These are phyloP conservation scores for Zeuzera pyrina DNA, from an alignment of 2,888 invertebrate genomes.

Conservation along the genomic window DNA sequence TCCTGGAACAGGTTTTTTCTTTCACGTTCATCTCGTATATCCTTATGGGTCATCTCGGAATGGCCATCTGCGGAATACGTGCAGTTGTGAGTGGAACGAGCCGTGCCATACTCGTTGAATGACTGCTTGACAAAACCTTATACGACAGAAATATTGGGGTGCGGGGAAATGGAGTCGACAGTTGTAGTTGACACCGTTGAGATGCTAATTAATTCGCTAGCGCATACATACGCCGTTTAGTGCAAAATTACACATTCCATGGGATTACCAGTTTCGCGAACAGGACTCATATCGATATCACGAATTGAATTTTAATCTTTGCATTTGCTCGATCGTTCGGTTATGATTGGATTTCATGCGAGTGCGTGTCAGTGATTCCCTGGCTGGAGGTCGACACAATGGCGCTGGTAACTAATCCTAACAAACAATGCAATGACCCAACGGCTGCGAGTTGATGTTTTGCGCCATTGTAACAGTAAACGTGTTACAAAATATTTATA, in stretches of 20 bases:
- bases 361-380: neutral
- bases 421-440: conserved; percentile 40
- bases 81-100: too few relatives aligned
- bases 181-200: too few relatives aligned
- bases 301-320: conserved; percentile 15
- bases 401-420: conserved; percentile 8
- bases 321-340: neutral
- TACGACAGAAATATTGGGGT: too few relatives aligned
- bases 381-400: neutral
- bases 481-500: conserved; percentile 41
- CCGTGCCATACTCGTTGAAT: too few relatives aligned
- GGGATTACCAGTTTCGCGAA: conserved; percentile 28
- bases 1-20: conserved; percentile 20
- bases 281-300: conserved; percentile 20
- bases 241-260: conserved; percentile 35
- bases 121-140: too few relatives aligned
- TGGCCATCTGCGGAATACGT: too few relatives aligned
- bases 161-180: too few relatives aligned
- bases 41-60: too few relatives aligned
- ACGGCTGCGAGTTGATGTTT: conserved; percentile 27
- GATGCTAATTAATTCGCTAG: too few relatives aligned
- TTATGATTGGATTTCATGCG: neutral
- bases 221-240: conserved; percentile 19
- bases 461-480: conserved; percentile 35
- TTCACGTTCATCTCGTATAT: conserved; percentile 10